Evolutionary conservation across 2,797 vertebrate species (phyloP).

Genomic region (Poeciliopsis presidionis): DNA sequence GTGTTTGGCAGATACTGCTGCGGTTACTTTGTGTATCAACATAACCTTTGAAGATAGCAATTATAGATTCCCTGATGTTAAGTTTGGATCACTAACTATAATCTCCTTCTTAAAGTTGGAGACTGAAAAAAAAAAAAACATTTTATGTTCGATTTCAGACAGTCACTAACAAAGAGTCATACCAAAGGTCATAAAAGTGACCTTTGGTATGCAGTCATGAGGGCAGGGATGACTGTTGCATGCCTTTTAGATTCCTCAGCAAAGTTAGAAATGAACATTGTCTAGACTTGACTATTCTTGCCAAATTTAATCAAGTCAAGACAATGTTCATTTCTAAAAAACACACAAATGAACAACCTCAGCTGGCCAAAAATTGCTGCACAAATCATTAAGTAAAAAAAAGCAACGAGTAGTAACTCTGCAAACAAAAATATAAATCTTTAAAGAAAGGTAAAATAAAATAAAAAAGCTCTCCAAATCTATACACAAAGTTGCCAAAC

Average conservation of each 20-base stretch:
- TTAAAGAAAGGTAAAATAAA: not conserved
- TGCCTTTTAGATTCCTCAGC: not conserved
- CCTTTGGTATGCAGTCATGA: not conserved
- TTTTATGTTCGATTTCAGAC: not conserved
- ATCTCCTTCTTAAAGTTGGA: not conserved
- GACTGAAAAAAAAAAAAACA: not conserved
- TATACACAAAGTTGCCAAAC: not conserved
- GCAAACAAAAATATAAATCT: not conserved
- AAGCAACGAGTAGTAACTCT: not conserved
- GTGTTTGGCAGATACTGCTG: not conserved
- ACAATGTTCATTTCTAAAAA: not conserved
- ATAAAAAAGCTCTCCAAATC: not conserved
- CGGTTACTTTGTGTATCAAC: not conserved
- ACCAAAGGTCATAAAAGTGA: not conserved
- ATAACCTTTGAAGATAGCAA: not conserved
- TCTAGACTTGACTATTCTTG: no score
- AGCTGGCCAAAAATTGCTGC: not conserved
- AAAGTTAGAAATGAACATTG: not conserved
- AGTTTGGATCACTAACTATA: not conserved
- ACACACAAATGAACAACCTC: not conserved
- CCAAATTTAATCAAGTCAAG: not conserved
- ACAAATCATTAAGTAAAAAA: not conserved
- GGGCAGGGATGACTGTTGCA: not conserved
- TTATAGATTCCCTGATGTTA: not conserved
- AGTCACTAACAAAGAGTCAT: not conserved